phyloP scores from a whole-genome alignment of 2,113 vertebrate species.

The Mellivora capensis region DNA sequence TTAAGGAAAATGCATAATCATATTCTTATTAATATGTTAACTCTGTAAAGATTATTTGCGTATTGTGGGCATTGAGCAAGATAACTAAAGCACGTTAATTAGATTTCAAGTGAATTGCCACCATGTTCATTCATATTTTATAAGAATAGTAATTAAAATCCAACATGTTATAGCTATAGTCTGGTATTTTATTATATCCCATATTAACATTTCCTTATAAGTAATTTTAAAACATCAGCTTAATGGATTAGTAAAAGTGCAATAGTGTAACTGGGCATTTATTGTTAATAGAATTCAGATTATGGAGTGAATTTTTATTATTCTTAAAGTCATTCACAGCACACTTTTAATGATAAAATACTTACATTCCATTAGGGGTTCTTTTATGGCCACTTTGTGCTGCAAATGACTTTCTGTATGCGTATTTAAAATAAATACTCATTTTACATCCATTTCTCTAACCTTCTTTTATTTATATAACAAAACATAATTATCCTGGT shows the following conservation, averaged over 20 bases:
- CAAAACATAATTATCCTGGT: slow-evolving; percentile 38
- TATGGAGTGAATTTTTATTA: slow-evolving; percentile 66
- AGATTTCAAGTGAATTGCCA: slow-evolving; percentile 80
- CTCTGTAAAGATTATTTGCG: slow-evolving; percentile 77
- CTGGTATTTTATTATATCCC: slow-evolving; percentile 73
- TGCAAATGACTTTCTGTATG: slow-evolving; percentile 39
- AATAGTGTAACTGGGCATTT: slow-evolving; percentile 64
- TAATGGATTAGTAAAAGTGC: slow-evolving; percentile 73
- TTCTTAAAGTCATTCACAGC: slow-evolving; percentile 37
- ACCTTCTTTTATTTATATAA: slow-evolving; percentile 44
- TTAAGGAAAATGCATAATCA: slow-evolving; percentile 70
- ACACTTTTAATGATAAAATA: slow-evolving; percentile 54
- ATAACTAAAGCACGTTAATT: slow-evolving; percentile 82
- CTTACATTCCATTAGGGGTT: background rate
- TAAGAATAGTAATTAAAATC: slow-evolving; percentile 83
- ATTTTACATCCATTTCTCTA: slow-evolving; percentile 51
- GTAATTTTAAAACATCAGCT: slow-evolving; percentile 75
- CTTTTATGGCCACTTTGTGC: slow-evolving; percentile 24
- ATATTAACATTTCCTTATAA: slow-evolving; percentile 73
- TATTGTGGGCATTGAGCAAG: slow-evolving; percentile 68
- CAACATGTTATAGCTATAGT: slow-evolving; percentile 69
- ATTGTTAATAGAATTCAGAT: slow-evolving; percentile 70
- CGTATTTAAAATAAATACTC: slow-evolving; percentile 50
- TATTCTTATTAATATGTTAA: slow-evolving; percentile 81
- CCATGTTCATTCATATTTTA: slow-evolving; percentile 83